phyloP scores from a whole-genome alignment of 2,888 invertebrate genomes.

The Brenthis ino region DNA sequence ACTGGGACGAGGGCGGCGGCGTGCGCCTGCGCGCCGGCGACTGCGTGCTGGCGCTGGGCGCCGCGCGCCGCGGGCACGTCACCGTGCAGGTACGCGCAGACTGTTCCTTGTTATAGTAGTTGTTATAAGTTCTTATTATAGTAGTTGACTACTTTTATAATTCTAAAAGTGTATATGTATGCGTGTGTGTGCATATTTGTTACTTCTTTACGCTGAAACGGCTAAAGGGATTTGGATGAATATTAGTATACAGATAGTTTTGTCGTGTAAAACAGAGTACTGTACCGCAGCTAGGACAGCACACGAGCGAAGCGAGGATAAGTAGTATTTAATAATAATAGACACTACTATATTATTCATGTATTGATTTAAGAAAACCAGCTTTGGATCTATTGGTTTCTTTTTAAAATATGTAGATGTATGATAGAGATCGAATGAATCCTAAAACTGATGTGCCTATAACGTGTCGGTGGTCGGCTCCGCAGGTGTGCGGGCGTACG shows the following conservation, averaged over 20 bases:
- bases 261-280: no score
- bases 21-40: conserved; percentile 88
- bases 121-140: neutral
- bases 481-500: conserved; percentile 58
- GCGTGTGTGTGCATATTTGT: neutral
- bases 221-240: no score
- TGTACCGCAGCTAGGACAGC: neutral
- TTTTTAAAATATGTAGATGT: no score
- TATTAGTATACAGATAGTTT: no score
- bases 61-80: conserved; percentile 93
- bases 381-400: no score
- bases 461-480: conserved; percentile 49
- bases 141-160: no score
- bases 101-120: conserved; percentile 43
- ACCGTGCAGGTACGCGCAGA: conserved; percentile 85
- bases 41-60: conserved; percentile 93
- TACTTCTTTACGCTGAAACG: neutral
- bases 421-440: no score
- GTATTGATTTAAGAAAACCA: no score
- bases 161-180: no score
- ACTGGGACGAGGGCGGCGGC: conserved; percentile 82
- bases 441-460: no score
- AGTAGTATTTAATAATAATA: neutral
- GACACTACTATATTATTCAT: no score
- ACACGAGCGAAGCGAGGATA: no score